These are phyloP conservation scores for Xestia c-nigrum DNA, from an alignment of 2,888 invertebrate species.

Conservation along the genomic window DNA sequence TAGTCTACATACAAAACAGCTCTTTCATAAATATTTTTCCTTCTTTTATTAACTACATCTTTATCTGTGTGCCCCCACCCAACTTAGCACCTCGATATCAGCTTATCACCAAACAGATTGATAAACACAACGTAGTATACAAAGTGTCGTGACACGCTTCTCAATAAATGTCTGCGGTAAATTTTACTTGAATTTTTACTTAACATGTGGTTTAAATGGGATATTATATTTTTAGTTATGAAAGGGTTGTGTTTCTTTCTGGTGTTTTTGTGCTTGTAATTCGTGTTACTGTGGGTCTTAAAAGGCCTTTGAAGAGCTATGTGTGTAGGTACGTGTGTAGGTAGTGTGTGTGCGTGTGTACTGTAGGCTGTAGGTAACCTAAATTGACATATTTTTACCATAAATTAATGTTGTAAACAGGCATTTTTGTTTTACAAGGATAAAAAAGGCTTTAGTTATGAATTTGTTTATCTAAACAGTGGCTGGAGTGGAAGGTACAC, in stretches of 20 bases:
- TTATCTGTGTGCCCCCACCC: constrained; percentile 32
- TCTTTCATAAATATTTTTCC: not conserved
- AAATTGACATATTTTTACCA: not conserved
- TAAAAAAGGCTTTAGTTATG: not conserved
- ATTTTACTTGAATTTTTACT: constrained; percentile 16
- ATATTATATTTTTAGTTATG: not conserved
- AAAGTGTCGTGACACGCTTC: constrained; percentile 22
- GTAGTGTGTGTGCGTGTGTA: not conserved
- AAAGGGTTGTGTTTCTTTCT: not conserved
- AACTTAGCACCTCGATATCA: constrained; percentile 21
- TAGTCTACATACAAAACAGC: not conserved
- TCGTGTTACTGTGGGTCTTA: not conserved
- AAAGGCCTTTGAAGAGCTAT: not conserved
- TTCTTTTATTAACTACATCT: not conserved
- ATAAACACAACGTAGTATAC: constrained; percentile 50
- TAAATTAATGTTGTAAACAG: not conserved
- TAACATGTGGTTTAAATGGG: not conserved
- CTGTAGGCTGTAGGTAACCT: constrained; percentile 9
- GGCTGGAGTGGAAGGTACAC: not conserved
- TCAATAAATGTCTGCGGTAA: constrained; percentile 49
- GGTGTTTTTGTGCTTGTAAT: not conserved
- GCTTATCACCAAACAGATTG: constrained; percentile 51
- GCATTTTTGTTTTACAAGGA: not conserved
- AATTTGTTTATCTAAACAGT: not conserved
- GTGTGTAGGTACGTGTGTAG: too few species aligned